Evolutionary conservation across 2,113 vertebrate genomes (phyloP).

Genomic region (Megalops atlanticus): DNA sequence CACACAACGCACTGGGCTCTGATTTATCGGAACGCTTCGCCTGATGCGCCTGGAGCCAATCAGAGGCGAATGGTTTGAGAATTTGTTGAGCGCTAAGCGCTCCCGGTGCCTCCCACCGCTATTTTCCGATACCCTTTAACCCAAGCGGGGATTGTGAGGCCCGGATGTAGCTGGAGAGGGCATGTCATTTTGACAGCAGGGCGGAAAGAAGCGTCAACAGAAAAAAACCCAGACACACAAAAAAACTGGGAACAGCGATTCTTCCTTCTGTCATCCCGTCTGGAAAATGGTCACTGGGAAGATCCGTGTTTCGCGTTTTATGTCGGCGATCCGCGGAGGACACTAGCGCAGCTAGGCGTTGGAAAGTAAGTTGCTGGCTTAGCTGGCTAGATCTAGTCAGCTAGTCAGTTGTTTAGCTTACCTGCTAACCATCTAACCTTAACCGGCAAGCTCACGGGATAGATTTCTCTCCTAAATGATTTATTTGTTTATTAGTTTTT

Average conservation of each 20-base stretch:
- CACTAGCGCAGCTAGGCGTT: constrained; percentile 29
- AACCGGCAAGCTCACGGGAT: too few species aligned
- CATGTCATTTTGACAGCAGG: constrained; percentile 25
- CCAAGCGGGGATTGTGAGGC: not conserved
- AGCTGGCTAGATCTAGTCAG: not conserved
- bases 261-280: not conserved
- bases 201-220: not conserved
- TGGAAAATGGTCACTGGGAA: constrained; percentile 14
- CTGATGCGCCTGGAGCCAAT: not conserved
- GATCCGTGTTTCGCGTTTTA: not conserved
- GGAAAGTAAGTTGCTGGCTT: constrained; percentile 48
- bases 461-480: too few species aligned
- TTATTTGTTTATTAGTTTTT: too few species aligned
- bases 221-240: too few species aligned
- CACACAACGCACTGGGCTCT: not conserved
- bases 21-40: not conserved
- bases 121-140: not conserved
- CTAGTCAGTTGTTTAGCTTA: constrained; percentile 42
- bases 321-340: not conserved
- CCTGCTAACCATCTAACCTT: not conserved
- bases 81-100: not conserved
- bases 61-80: not conserved
- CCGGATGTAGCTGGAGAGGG: constrained; percentile 17
- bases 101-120: not conserved
- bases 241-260: not conserved